Conservation (phyloP, 2,113 vertebrate genomes). For the Sinocyclocheilus maitianheensis region DNA sequence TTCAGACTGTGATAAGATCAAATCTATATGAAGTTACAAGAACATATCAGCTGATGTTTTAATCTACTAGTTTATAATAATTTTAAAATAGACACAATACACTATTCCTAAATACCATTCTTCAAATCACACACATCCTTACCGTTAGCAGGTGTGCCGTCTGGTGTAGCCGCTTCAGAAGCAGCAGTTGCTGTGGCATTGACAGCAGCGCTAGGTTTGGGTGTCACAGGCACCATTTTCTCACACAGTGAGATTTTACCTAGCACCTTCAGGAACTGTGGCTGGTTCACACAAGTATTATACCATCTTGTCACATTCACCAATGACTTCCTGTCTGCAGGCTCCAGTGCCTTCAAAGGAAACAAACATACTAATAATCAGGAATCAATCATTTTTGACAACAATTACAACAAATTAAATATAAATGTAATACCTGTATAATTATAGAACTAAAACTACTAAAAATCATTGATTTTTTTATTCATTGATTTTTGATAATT, state of each 20-base stretch:
- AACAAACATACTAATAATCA: neutral
- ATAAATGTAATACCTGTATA: too few relatives aligned
- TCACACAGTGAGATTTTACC: conserved; percentile 78
- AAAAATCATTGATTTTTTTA: too few relatives aligned
- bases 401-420: too few relatives aligned
- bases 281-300: conserved; percentile 83
- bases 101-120: neutral
- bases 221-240: conserved; percentile 74
- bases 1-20: neutral
- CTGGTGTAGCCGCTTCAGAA: conserved; percentile 17
- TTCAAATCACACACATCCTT: neutral
- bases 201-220: conserved; percentile 43
- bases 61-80: neutral
- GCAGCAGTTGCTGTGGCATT: conserved; percentile 29
- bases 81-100: neutral
- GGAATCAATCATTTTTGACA: too few relatives aligned
- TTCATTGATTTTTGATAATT: too few relatives aligned
- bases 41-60: neutral
- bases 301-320: conserved; percentile 87
- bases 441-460: too few relatives aligned
- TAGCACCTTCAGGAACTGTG: conserved; percentile 83
- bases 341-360: conserved; percentile 71
- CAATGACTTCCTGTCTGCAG: conserved; percentile 72
- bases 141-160: neutral
- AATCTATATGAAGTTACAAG: neutral